Evolutionary conservation across 2,888 invertebrate species (phyloP).

Genomic region (Tupiocoris notatus): DNA sequence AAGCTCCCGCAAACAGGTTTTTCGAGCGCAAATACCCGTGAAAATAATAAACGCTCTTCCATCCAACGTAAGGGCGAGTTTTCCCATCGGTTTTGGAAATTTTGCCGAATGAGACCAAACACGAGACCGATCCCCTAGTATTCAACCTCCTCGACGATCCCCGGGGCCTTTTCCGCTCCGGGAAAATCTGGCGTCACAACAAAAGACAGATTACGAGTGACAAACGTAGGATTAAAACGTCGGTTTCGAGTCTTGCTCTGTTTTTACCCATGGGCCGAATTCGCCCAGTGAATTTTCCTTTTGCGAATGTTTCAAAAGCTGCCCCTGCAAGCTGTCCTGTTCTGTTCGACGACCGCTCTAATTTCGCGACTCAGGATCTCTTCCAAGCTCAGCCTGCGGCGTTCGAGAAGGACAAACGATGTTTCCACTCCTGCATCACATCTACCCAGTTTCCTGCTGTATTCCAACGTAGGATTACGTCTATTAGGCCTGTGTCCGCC

Average conservation of each 20-base stretch:
- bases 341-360: constrained; percentile 11
- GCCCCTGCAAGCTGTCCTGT: background rate
- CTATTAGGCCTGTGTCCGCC: constrained; percentile 26
- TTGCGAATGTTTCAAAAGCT: constrained; percentile 21
- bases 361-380: constrained; percentile 19
- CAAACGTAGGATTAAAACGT: constrained; percentile 34
- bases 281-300: background rate
- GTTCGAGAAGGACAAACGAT: background rate
- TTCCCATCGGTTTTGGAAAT: background rate
- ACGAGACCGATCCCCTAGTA: background rate
- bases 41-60: constrained; percentile 33
- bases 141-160: too few species aligned
- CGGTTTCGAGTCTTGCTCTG: background rate
- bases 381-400: background rate
- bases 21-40: constrained; percentile 31
- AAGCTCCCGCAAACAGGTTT: constrained; percentile 12
- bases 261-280: background rate
- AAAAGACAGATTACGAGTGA: constrained; percentile 36
- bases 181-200: constrained; percentile 37
- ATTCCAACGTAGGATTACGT: constrained; percentile 25
- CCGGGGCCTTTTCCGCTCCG: background rate
- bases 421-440: background rate
- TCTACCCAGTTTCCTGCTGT: background rate
- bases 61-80: constrained; percentile 4
- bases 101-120: background rate